Conservation (phyloP, 2,113 vertebrate species). For the Illadopsis cleaveri region DNA sequence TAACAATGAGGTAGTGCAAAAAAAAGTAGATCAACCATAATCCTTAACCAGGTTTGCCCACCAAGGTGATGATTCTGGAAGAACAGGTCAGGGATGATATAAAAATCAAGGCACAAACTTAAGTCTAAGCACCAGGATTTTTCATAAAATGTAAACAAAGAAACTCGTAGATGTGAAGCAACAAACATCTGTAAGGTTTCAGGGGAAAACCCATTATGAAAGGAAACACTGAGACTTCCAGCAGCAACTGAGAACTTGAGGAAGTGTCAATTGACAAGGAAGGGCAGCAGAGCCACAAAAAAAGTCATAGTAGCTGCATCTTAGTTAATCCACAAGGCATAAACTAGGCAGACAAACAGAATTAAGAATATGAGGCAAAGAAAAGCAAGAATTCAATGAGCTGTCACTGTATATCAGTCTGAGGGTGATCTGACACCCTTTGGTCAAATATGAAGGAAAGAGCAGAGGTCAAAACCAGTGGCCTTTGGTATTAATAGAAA, state of each 20-base stretch:
- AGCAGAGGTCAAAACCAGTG: background rate
- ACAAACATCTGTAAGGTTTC: background rate
- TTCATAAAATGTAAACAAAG: background rate
- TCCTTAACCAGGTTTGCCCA: background rate
- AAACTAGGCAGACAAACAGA: background rate
- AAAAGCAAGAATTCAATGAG: background rate
- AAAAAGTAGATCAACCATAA: background rate
- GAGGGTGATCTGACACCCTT: background rate
- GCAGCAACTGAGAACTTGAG: background rate
- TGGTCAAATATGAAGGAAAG: background rate
- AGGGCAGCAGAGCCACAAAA: background rate
- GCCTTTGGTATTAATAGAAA: background rate
- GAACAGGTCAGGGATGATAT: background rate
- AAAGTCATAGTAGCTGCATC: background rate
- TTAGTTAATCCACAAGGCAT: background rate
- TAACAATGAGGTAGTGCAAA: conserved; percentile 52
- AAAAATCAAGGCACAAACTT: conserved; percentile 47
- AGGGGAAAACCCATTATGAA: background rate
- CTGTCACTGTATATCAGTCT: background rate
- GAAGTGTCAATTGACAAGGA: background rate
- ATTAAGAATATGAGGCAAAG: background rate
- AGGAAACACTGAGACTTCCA: background rate
- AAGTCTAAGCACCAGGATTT: conserved; percentile 28
- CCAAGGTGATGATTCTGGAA: conserved; percentile 8
- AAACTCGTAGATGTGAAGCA: background rate